Base-by-base conservation (phyloP, 2,888 invertebrate species). In the Serripes groenlandicus region DNA sequence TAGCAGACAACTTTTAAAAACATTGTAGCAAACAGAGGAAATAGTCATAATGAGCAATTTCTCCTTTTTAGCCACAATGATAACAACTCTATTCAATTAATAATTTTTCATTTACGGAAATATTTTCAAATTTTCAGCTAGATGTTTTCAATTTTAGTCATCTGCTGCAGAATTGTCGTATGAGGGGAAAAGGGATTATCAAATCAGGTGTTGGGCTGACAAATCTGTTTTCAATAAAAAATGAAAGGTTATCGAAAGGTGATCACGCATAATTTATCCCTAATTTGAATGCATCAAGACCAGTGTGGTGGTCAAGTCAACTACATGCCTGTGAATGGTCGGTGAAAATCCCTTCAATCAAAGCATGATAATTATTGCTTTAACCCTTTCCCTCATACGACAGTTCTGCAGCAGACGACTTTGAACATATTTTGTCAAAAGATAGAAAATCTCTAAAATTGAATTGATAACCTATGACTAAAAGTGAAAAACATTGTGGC, bases 241-340 rank as follows among this genome's bases (percentile, higher is more conserved):
- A 21, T 49, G 64, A 58, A 58, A 64, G 64, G 64, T 64, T 64
- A 64, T 64, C 35, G 23, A 64, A 34, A 64, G 64, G 64, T 64
- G 64, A 64, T 64, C 64, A 64, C 64, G 64, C 64, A 64, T 64
- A 64, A 64, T 64, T 64, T 64, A 64, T n/a, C 64, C 64, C 34
- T 64, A 64, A 64, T 64, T 64, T 34, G 64, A 64, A 64, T 34
- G 23, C 34, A 34, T 56, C 5, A 18, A 34, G 34, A 64, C 34
- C 30, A 34, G 35, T 35, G 23, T 34, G n/a, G 21, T 64, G 64
- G 64, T 64, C 64, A 64, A 30, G n/a, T n/a, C n/a, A n/a, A n/a
- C n/a, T 34, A n/a, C n/a, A 5, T 18, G 64, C 18, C 7, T 35
- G 34, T 64, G 26, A 34, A 64, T 30, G 64, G 64, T 64, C 64